Base-by-base conservation (phyloP, 2,113 vertebrate species). In the Copsychus sechellarum region DNA sequence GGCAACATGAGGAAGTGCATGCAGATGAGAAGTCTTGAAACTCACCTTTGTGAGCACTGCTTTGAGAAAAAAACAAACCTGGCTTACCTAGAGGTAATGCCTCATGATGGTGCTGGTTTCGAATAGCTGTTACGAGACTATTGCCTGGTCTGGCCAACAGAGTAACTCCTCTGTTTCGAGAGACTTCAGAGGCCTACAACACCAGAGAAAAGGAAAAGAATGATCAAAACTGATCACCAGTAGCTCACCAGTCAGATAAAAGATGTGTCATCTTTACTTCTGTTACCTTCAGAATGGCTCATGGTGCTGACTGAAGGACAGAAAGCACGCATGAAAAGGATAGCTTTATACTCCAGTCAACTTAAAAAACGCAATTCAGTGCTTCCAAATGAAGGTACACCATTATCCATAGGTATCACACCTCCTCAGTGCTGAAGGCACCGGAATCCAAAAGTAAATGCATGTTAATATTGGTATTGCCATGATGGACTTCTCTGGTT, bases 161-260 rank as follows among this genome's bases (percentile, higher is more conserved):
- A 86, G 99, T 98, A 11, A 98, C 98, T 40, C 99, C 99, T 80
- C 99, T 98, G 96, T 98, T 99, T 90, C 99, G 98, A 88, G 99
- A 99, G 70, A 99, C 99, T 62, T 99, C 99, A 3, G 99, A 99
- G 34, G 99, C 99, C 99, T 99, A 93, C 79, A 86, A 54, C 58
- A 62, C 71, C 92, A 95, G 92, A 83, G 79, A 45, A 94, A 94
- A 73, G 6, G 28, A 76, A 91, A 84, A 84, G 47, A 66, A 33
- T 14, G 8, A 73, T 14, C 34, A 80, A 48, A 90, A 47, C 21
- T 24, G 38, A 61, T 38, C 29, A 25, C 10, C 2, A 2, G 17
- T 21, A 69, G 54, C 50, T 53, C 34, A 53, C 29, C 26, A 40
- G 45, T 28, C 47, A 66, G 25, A 33, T 62, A 24, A 82, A 77